Percentiles rank a stretch among this genome's conserved stretches.
These are phyloP conservation scores for Uromys caudimaculatus DNA, from an alignment of 2,797 vertebrate species.

Conservation along the genomic window DNA sequence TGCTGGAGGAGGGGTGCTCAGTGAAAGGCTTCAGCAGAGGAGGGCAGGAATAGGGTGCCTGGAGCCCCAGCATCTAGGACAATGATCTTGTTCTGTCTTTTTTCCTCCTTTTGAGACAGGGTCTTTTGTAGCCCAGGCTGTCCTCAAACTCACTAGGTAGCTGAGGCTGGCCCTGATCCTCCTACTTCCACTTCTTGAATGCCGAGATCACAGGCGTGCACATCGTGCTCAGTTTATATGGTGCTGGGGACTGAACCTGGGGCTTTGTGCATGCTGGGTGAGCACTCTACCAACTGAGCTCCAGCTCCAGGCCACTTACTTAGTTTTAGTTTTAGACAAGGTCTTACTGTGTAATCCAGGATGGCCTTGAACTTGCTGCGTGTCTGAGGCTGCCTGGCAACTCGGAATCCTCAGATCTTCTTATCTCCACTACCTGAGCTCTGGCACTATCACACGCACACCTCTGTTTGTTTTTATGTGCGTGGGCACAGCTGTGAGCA, in stretches of 20 bases:
- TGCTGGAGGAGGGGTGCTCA: background rate
- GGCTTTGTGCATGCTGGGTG: background rate
- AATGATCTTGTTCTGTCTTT: background rate
- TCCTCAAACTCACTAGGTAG: background rate
- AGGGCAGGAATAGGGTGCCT: background rate
- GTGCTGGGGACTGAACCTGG: background rate
- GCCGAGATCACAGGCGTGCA: background rate
- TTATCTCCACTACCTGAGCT: background rate
- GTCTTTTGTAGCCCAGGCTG: background rate
- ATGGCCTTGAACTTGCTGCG: background rate
- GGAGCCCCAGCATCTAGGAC: background rate
- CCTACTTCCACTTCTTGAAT: background rate
- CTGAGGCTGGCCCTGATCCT: background rate
- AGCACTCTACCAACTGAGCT: background rate
- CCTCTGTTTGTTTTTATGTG: too few species aligned
- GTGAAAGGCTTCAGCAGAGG: background rate
- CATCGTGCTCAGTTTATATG: background rate
- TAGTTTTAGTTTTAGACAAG: background rate
- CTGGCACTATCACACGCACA: too few species aligned
- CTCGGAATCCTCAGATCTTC: background rate
- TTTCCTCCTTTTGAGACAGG: background rate
- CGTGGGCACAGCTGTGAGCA: background rate
- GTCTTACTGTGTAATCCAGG: background rate
- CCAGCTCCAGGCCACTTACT: too few species aligned
- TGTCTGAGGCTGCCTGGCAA: background rate